Conservation (phyloP, 35 echinoderm and acorn worm species). For the Acanthaster planci region DNA sequence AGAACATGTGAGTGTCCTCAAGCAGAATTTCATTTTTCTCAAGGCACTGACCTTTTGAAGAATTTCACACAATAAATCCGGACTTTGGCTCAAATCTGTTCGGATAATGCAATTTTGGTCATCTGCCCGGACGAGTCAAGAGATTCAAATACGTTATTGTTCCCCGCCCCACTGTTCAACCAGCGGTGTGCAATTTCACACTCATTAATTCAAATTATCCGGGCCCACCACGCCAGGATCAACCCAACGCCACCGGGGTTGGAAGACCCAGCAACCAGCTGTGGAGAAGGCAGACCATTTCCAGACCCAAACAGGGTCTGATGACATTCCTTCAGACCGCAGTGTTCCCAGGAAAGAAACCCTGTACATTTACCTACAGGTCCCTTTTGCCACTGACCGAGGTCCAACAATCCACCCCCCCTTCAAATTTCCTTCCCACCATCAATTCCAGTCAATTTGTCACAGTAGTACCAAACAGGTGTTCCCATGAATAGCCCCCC, state of each 20-base stretch:
- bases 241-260: background rate
- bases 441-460: constrained; percentile 23
- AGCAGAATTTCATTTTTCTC: background rate
- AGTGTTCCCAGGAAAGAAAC: background rate
- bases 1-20: too few relatives aligned
- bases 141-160: background rate
- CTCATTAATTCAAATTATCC: constrained; percentile 14
- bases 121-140: background rate
- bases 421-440: background rate
- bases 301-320: background rate
- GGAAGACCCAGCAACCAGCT: background rate
- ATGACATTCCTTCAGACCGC: background rate
- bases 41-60: background rate
- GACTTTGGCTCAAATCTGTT: background rate
- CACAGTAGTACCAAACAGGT: constrained; percentile 23
- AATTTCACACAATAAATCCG: background rate
- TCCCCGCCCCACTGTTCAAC: background rate
- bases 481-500: background rate
- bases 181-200: background rate
- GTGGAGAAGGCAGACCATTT: background rate
- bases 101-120: background rate
- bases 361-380: background rate
- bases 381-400: background rate
- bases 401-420: background rate
- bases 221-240: constrained; percentile 10